Evolutionary conservation across 2,888 invertebrate genomes (phyloP), one percentile per base, ranked within the genome.

Genomic region (Drosophila mercatorum): DNA sequence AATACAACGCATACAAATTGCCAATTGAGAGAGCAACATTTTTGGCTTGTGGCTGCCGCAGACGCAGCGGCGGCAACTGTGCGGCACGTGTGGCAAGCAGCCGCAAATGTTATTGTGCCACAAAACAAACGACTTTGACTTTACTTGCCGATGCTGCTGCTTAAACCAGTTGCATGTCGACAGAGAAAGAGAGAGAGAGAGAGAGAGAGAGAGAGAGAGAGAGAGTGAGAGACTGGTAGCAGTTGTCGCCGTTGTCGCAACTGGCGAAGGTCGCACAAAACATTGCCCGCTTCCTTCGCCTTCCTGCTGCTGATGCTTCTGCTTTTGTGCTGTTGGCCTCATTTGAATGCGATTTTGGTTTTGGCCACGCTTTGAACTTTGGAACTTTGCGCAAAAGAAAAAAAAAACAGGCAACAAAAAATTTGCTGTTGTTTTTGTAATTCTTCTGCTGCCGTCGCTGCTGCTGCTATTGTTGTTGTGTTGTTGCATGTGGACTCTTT

Each of bases 111-210:
- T 60, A 60, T 63, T 65, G 72, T 82, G 83, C 44, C 55, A 57
- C 59, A 56, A 64, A 68, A 31, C 65, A 67, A 71, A 68, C 75
- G 67, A 79, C 71, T 83, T 86, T 78, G 87, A 81, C 69, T 87
- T 57, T 68, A 81, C 67, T 69, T 59, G 51, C 31, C 52, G 55
- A 41, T 55, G 56, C 40, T 49, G 43, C 46, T 65, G 44, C 44
- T 57, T 73, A 89, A 84, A 89, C 89, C 89, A 89, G 84, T 84
- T 84, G 89, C 83, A 76, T 89, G 65, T 55, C n/a, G 34, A 43
- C 46, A 38, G 38, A 40, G 34, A 28, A 40, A 52, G 36, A n/a
- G 52, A 26, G 2, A 22, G 44, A 22, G 41, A 31, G 41, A 34
- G 34, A 49, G 31, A 26, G 40, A 44, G 46, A 22, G 51, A n/a